A percentile compares a stretch with the other conserved stretches of the same genome.
These are phyloP conservation scores for Phytoseiulus persimilis DNA, from an alignment of 2,888 invertebrate species.

Conservation along the genomic window DNA sequence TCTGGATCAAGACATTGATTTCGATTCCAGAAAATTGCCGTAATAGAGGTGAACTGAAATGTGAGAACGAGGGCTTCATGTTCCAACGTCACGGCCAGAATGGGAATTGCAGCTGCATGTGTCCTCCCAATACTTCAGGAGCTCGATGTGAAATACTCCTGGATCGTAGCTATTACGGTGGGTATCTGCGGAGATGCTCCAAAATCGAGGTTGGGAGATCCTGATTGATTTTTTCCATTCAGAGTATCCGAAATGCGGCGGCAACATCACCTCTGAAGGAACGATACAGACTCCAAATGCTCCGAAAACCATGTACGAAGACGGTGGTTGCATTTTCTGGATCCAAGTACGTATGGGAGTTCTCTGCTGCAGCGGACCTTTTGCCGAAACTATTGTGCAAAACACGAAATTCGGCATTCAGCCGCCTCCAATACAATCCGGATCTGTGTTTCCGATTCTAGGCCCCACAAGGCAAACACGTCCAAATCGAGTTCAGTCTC, in stretches of 20 bases:
- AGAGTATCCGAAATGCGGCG: slow-evolving; percentile 43
- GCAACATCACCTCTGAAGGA: slow-evolving; percentile 43
- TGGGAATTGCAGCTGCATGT: slow-evolving; percentile 42
- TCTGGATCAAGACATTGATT: neutral
- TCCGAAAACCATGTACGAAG: slow-evolving; percentile 41
- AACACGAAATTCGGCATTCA: too few relatives aligned
- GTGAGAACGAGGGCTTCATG: slow-evolving; percentile 44
- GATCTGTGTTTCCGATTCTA: neutral
- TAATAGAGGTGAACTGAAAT: slow-evolving; percentile 25
- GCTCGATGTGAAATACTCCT: slow-evolving; percentile 41
- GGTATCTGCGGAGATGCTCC: too few relatives aligned
- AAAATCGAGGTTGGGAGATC: too few relatives aligned
- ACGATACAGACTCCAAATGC: slow-evolving; percentile 43
- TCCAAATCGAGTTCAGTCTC: neutral
- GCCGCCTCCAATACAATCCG: neutral
- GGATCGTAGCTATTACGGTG: neutral
- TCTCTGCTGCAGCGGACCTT: too few relatives aligned
- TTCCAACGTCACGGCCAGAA: slow-evolving; percentile 41
- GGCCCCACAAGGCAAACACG: neutral
- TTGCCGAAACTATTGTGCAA: too few relatives aligned
- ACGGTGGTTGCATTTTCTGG: slow-evolving; percentile 44
- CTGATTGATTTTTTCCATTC: too few relatives aligned
- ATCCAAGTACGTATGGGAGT: slow-evolving; percentile 44
- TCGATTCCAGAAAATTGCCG: neutral
- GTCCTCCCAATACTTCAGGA: slow-evolving; percentile 43